phyloP scores from a whole-genome alignment of 1,140 invertebrate species.

The Andricus grossulariae region DNA sequence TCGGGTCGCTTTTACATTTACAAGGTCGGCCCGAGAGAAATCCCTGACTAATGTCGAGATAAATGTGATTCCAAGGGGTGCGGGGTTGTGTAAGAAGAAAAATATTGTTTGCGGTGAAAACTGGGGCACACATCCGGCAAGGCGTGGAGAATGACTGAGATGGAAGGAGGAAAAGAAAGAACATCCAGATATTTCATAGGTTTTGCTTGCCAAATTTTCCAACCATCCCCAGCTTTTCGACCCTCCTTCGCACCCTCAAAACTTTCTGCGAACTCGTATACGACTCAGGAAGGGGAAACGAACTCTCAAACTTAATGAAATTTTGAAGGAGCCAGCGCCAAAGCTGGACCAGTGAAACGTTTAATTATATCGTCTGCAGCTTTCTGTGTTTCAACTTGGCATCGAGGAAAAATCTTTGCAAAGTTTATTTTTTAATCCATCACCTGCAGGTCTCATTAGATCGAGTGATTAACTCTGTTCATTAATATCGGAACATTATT shows the following conservation, averaged over 20 bases:
- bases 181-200: slow-evolving; percentile 9
- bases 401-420: background rate
- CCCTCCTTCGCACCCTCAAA: slow-evolving; percentile 28
- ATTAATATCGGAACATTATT: too few relatives aligned
- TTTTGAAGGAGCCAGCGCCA: slow-evolving; percentile 34
- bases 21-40: slow-evolving; percentile 53
- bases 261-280: slow-evolving; percentile 27
- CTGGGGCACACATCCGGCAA: slow-evolving; percentile 55
- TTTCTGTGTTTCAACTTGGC: background rate
- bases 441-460: background rate
- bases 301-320: slow-evolving; percentile 38
- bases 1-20: slow-evolving; percentile 38
- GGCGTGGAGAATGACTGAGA: background rate
- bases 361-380: background rate
- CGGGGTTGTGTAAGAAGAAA: slow-evolving; percentile 49
- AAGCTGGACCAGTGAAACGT: background rate
- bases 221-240: slow-evolving; percentile 30
- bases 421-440: slow-evolving; percentile 3
- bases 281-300: slow-evolving; percentile 2
- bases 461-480: too few relatives aligned
- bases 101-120: slow-evolving; percentile 66
- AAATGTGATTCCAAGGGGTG: slow-evolving; percentile 62
- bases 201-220: slow-evolving; percentile 55
- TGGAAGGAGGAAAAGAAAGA: slow-evolving; percentile 31
- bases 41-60: slow-evolving; percentile 65